These are phyloP conservation scores for Gila robusta DNA, from an alignment of 2,797 vertebrate species.

Conservation along the genomic window DNA sequence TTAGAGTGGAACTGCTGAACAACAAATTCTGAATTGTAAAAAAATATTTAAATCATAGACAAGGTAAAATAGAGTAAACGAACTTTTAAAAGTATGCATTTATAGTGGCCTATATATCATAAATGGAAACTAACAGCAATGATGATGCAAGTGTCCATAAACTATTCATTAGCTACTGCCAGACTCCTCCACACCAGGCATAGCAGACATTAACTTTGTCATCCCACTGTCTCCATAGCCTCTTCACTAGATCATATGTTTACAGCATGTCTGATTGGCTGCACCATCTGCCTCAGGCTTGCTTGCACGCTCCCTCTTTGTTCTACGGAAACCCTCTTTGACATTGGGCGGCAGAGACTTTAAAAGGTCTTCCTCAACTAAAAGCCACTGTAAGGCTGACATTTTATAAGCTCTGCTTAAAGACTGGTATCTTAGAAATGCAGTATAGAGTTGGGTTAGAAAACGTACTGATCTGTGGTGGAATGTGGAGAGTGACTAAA, in stretches of 20 bases:
- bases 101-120: neutral
- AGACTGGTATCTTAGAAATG: constrained; percentile 84
- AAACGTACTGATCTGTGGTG: constrained; percentile 81
- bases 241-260: constrained; percentile 50
- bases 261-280: constrained; percentile 43
- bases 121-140: neutral
- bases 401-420: constrained; percentile 83
- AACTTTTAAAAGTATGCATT: neutral
- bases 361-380: constrained; percentile 85
- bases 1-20: neutral
- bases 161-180: neutral
- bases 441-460: constrained; percentile 78
- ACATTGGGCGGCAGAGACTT: constrained; percentile 82
- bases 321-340: constrained; percentile 83
- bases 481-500: constrained; percentile 73
- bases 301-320: constrained; percentile 79
- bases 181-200: constrained; percentile 20
- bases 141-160: neutral
- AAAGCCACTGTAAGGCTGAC: constrained; percentile 81
- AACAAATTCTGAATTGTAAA: neutral
- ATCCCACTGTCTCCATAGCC: constrained; percentile 46
- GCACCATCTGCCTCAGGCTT: constrained; percentile 41
- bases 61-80: neutral
- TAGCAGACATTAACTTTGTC: constrained; percentile 7
- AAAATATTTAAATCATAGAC: too few relatives aligned